Evolutionary conservation across 2,113 vertebrate genomes (phyloP).

Genomic region (Apistogramma diplotaenia): DNA sequence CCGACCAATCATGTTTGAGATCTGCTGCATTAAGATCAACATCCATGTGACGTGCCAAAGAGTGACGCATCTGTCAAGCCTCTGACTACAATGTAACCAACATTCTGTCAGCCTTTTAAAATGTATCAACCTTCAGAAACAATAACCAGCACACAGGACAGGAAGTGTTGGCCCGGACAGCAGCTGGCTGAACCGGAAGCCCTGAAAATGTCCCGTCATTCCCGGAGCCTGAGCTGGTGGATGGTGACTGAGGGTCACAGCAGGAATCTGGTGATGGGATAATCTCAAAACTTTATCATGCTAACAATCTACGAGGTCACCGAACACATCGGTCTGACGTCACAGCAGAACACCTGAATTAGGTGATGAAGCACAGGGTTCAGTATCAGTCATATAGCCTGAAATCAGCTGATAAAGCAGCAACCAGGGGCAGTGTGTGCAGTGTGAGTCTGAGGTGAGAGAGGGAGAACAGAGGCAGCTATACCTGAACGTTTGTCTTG

Average conservation of each 20-base stretch:
- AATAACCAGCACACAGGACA: not conserved
- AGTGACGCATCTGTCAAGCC: not conserved
- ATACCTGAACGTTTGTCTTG: conserved; percentile 78
- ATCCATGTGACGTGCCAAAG: not conserved
- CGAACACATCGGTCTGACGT: not conserved
- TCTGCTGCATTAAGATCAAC: not conserved
- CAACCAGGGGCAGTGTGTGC: conserved; percentile 36
- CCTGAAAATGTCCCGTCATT: not conserved
- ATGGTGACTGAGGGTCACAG: not conserved
- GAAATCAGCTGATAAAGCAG: conserved; percentile 39
- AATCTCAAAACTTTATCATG: no score
- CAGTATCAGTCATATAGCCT: not conserved
- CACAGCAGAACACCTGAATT: not conserved
- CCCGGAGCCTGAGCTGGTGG: not conserved
- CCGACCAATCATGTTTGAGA: not conserved
- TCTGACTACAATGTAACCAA: not conserved
- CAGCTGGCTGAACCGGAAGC: not conserved
- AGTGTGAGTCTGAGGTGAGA: conserved; percentile 64
- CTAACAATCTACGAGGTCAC: not conserved
- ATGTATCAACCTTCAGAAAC: not conserved
- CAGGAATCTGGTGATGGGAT: no score
- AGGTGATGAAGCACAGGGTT: not conserved
- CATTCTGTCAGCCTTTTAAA: not conserved
- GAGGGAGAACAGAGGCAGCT: conserved; percentile 69
- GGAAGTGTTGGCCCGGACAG: not conserved